Percentiles rank a stretch among this genome's conserved stretches.
phyloP scores from a whole-genome alignment of 2,113 vertebrate genomes.

The Arizona elegans region DNA sequence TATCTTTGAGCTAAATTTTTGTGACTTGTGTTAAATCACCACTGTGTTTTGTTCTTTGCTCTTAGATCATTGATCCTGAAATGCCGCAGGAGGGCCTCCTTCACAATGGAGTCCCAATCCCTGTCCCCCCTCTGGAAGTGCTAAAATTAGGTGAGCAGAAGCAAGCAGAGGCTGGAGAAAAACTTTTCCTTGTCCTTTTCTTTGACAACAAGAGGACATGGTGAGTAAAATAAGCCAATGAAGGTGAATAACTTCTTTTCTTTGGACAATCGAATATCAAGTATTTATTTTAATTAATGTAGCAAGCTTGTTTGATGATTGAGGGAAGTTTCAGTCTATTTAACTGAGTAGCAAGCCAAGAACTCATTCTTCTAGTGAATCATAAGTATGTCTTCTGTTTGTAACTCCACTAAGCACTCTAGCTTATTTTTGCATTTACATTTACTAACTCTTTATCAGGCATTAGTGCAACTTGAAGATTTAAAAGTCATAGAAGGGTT shows the following conservation, averaged over 20 bases:
- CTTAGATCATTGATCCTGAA: conserved; percentile 93
- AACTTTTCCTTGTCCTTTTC: conserved; percentile 96
- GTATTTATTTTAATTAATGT: background rate
- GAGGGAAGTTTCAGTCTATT: background rate
- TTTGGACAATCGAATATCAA: fast-evolving
- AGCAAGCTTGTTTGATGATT: background rate
- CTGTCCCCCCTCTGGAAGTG: conserved; percentile 91
- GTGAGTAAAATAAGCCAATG: conserved; percentile 68
- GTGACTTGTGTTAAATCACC: background rate
- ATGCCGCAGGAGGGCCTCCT: conserved; percentile 94
- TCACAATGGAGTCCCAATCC: conserved; percentile 96
- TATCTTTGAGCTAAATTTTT: background rate
- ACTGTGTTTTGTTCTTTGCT: conserved; percentile 1
- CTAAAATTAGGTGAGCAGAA: conserved; percentile 88
- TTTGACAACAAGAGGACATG: conserved; percentile 99
- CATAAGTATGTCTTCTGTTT: background rate
- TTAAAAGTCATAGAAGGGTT: background rate
- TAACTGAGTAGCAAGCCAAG: background rate
- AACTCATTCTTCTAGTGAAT: background rate
- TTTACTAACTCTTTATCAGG: background rate
- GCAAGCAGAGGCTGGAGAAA: conserved; percentile 85
- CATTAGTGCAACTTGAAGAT: background rate
- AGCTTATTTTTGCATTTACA: background rate
- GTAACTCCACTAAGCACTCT: background rate
- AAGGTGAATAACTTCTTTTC: background rate